A percentile compares a stretch with the other conserved stretches of the same genome.
These are phyloP conservation scores for Lepidocyrtoides sp. DNA, from an alignment of 2,888 invertebrate species.

Conservation along the genomic window DNA sequence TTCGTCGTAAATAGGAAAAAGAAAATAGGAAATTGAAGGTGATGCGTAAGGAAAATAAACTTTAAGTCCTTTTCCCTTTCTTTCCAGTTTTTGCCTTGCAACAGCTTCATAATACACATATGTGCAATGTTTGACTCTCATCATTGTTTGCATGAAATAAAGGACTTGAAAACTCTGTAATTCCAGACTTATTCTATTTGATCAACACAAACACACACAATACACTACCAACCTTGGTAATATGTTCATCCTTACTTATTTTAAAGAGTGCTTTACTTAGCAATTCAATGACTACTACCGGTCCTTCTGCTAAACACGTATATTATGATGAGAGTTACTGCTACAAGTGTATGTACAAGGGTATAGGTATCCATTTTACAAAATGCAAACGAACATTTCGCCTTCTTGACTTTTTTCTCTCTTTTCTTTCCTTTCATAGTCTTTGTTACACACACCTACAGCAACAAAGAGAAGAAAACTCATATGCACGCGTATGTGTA, in stretches of 20 bases:
- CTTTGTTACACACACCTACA: slow-evolving; percentile 35
- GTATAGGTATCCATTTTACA: neutral
- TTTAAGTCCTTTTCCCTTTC: slow-evolving; percentile 26
- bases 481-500: neutral
- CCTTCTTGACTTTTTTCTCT: slow-evolving; percentile 40
- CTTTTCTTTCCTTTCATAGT: neutral
- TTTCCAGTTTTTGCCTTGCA: neutral
- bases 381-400: slow-evolving; percentile 25
- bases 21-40: slow-evolving; percentile 67
- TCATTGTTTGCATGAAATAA: slow-evolving; percentile 26
- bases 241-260: neutral
- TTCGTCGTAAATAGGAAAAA: slow-evolving; percentile 38
- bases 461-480: neutral
- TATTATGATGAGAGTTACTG: neutral
- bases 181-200: slow-evolving; percentile 68
- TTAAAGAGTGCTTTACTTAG: neutral
- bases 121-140: slow-evolving; percentile 15
- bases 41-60: slow-evolving; percentile 45
- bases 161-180: slow-evolving; percentile 38
- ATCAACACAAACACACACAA: slow-evolving; percentile 35
- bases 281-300: neutral
- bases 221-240: no score
- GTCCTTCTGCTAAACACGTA: neutral
- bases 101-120: neutral
- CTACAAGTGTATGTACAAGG: neutral